Conservation (phyloP, 2,888 invertebrate species). For the Drosophila meridionalis region DNA sequence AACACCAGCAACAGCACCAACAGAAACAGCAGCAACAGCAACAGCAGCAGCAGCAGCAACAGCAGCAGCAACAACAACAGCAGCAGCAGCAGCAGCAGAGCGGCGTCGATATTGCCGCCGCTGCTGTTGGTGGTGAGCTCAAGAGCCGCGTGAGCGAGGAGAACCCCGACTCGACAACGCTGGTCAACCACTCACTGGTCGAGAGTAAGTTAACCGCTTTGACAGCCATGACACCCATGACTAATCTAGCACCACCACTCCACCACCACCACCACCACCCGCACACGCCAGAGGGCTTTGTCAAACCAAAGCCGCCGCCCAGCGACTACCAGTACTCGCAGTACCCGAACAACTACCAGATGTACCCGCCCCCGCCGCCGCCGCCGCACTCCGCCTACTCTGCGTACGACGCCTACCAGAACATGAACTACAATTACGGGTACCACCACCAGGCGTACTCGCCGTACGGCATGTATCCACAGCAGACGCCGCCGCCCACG, state of each 20-base stretch:
- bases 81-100: constrained; percentile 32
- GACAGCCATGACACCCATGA: constrained; percentile 86
- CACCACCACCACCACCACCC: constrained; percentile 70
- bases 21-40: constrained; percentile 34
- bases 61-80: constrained; percentile 18
- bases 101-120: constrained; percentile 22
- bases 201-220: constrained; percentile 84
- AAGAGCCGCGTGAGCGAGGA: constrained; percentile 87
- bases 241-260: constrained; percentile 79
- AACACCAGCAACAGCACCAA: constrained; percentile 44
- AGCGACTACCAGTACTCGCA: constrained; percentile 84
- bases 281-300: constrained; percentile 84
- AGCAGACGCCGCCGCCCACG: constrained; percentile 85
- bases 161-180: constrained; percentile 91
- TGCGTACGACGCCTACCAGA: constrained; percentile 85
- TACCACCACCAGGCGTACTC: constrained; percentile 85
- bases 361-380: constrained; percentile 85
- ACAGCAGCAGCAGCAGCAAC: constrained; percentile 36
- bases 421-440: constrained; percentile 85
- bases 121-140: constrained; percentile 79
- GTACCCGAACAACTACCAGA: constrained; percentile 85
- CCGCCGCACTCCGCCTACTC: constrained; percentile 84
- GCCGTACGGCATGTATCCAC: constrained; percentile 85
- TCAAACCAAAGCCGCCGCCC: constrained; percentile 85
- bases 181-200: constrained; percentile 86